phyloP scores from a whole-genome alignment of 2,113 vertebrate species.

The Salvelinus namaycush region DNA sequence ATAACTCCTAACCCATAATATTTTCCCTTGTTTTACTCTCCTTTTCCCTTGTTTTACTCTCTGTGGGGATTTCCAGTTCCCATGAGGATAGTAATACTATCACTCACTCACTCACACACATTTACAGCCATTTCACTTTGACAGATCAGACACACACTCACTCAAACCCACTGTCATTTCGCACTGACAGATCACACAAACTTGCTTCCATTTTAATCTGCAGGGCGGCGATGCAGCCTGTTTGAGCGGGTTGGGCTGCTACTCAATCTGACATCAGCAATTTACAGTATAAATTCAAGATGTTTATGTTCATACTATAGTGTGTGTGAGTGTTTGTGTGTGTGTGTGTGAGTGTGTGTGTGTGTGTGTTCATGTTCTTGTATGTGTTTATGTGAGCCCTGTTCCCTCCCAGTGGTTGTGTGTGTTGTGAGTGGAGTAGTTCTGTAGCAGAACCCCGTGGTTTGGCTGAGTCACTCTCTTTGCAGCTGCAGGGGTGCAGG shows the following conservation, averaged over 20 bases:
- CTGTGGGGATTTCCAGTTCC: too few species aligned
- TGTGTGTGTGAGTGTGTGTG: conserved; percentile 36
- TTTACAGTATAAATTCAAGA: conserved; percentile 38
- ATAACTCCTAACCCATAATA: conserved; percentile 17
- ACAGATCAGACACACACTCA: conserved; percentile 26
- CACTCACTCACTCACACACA: conserved; percentile 39
- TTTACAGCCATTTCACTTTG: conserved; percentile 41
- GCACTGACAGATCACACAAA: not conserved
- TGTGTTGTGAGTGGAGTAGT: conserved; percentile 42
- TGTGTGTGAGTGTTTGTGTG: conserved; percentile 20
- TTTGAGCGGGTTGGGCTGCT: conserved; percentile 38
- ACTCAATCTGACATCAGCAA: conserved; percentile 54
- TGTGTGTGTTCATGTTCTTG: conserved; percentile 39
- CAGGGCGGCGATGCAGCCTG: conserved; percentile 7
- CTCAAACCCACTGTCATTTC: not conserved
- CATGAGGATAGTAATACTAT: too few species aligned
- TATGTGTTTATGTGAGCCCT: not conserved
- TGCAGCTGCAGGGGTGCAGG: conserved; percentile 57
- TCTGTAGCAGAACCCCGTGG: conserved; percentile 35
- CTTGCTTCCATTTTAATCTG: conserved; percentile 39
- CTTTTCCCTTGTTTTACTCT: too few species aligned
- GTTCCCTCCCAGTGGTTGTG: conserved; percentile 5
- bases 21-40: too few species aligned
- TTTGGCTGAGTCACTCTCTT: conserved; percentile 56
- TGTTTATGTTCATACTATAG: conserved; percentile 18